Evolutionary conservation across 2,113 vertebrate species (phyloP).

Genomic region (Empidonax alnorum): DNA sequence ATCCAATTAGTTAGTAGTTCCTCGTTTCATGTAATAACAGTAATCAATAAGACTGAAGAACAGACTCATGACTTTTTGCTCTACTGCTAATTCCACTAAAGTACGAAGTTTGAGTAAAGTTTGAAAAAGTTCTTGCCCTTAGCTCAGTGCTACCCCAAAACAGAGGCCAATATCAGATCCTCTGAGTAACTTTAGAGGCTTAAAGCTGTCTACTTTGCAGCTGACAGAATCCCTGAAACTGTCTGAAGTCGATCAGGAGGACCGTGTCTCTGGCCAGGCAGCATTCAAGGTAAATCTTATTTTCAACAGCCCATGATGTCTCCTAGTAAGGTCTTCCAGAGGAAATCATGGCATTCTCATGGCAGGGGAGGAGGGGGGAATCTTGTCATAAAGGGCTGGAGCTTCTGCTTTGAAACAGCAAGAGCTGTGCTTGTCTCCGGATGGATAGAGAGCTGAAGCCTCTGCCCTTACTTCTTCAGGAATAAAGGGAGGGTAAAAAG

Average conservation of each 20-base stretch:
- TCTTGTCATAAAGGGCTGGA: not conserved
- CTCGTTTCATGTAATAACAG: not conserved
- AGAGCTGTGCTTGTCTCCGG: not conserved
- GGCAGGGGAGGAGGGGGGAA: accelerated
- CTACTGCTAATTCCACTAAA: not conserved
- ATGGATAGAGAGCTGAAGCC: not conserved
- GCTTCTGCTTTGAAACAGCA: not conserved
- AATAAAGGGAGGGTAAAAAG: not conserved
- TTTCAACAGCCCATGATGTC: not conserved
- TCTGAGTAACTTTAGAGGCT: not conserved
- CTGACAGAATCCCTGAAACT: not conserved
- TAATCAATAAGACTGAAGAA: not conserved
- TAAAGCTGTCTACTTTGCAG: not conserved
- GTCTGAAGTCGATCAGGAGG: not conserved
- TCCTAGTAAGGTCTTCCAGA: not conserved
- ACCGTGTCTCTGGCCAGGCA: not conserved
- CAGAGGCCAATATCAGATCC: not conserved
- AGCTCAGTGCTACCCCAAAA: not conserved
- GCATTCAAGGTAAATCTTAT: not conserved
- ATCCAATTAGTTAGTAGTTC: not conserved
- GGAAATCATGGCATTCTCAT: not conserved
- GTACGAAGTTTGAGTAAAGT: not conserved
- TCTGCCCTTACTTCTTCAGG: not conserved
- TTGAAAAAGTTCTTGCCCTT: not conserved
- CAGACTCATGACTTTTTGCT: not conserved